Conservation (phyloP, 2,888 invertebrate species). For the Lasius platythorax region DNA sequence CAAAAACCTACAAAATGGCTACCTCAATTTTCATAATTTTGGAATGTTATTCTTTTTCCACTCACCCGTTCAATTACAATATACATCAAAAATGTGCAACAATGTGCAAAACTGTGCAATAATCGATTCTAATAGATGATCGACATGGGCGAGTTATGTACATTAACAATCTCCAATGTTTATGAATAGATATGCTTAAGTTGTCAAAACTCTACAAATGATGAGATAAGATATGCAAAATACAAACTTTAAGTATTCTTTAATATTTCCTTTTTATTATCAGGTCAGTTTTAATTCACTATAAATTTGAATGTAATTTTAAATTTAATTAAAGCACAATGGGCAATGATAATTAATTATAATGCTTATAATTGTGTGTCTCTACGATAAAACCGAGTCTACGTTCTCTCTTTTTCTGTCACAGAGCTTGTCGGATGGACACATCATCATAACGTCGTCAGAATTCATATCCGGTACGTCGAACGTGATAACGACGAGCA, state of each 20-base stretch:
- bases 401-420: not conserved
- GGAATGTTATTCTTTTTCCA: no score
- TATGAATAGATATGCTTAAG: no score
- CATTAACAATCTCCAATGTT: not conserved
- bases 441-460: slow-evolving; percentile 65
- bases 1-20: no score
- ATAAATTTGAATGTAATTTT: not conserved
- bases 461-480: slow-evolving; percentile 68
- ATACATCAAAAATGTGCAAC: not conserved
- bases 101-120: not conserved
- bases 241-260: no score
- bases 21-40: no score
- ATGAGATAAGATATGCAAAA: no score
- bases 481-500: slow-evolving; percentile 58
- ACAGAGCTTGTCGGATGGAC: slow-evolving; percentile 68
- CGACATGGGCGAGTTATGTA: not conserved
- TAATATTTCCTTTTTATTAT: not conserved
- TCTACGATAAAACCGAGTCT: not conserved
- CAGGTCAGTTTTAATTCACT: not conserved
- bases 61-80: no score
- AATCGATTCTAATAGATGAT: not conserved
- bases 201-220: no score
- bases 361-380: no score
- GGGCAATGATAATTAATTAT: not conserved
- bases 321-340: not conserved